Conservation (phyloP, 1,140 invertebrate genomes). For the Ceratitis capitata region DNA sequence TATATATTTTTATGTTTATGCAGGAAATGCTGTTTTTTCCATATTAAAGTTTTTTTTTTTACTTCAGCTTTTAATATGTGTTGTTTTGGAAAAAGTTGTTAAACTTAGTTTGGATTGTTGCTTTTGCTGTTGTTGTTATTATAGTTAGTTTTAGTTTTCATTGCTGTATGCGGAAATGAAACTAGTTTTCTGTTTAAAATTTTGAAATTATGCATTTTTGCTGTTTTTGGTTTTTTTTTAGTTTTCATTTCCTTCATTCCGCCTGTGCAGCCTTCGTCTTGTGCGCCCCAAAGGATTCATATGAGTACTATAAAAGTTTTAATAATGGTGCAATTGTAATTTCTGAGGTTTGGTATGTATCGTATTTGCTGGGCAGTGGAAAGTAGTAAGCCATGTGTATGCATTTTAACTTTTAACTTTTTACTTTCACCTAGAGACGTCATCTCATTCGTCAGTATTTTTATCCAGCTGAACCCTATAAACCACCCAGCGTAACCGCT, state of each 20-base stretch:
- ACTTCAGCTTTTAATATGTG: not conserved
- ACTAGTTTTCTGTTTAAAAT: not conserved
- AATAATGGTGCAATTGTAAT: no score
- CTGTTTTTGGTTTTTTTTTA: no score
- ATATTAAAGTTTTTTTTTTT: not conserved
- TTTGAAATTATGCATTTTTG: slow-evolving; percentile 41
- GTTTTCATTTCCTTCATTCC: slow-evolving; percentile 10
- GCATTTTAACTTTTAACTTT: no score
- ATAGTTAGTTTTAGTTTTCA: not conserved
- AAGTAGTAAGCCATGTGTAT: no score
- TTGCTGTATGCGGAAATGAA: slow-evolving; percentile 39
- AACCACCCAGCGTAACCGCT: no score
- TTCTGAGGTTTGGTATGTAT: no score
- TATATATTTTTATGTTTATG: not conserved
- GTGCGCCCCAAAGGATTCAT: no score
- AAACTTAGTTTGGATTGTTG: not conserved
- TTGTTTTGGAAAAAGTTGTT: not conserved
- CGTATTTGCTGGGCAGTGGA: no score
- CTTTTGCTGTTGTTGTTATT: not conserved
- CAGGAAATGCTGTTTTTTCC: not conserved
- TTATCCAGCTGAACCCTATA: no score
- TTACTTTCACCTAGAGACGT: no score
- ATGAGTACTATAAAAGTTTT: no score
- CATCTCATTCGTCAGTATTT: no score
- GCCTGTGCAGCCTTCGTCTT: not conserved